Evolutionary conservation across 2,113 vertebrate species (phyloP), one percentile per base, ranked within the genome.

Genomic region (Capricornis sumatraensis): DNA sequence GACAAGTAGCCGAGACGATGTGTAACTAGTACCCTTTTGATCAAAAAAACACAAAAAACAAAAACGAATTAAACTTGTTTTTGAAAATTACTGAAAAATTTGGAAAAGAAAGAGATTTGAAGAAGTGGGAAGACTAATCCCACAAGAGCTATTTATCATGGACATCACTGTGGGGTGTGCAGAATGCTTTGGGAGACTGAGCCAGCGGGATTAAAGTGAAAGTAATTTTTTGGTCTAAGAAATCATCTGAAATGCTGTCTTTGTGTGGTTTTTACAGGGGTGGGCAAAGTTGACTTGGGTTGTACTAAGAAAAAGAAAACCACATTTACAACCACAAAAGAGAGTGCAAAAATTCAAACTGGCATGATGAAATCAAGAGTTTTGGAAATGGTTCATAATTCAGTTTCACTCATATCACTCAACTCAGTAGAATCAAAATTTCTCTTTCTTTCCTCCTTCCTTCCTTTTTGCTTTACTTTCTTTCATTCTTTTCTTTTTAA

Each of bases 11-110:
- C 71, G 94, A 93, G 83, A 87, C 21, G 3, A 83, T 91, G 64
- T 89, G 83, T 28, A 93, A 79, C n/a, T 67, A 84, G 89, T 96
- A 89, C 62, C 78, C 78, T 96, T 93, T 97, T 91, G 89, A 97
- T 93, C 36, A 47, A 47, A 47, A 15, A 50, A 50, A 93, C 40
- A 93, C 36, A 95, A 96, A 33, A 97, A 28, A 97, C 45, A 93
- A 6, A 57, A 91, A 96, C 95, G 36, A 97, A 91, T 94, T 71
- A 89, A 78, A 81, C 86, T 93, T 97, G 55, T 13, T 84, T 96
- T 94, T 43, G 28, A 92, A 96, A 93, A 79, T 76, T 79, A 78
- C 30, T 60, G 30, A 94, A 74, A 74, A 97, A 89, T 81, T 90
- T 87, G 83, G 52, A 79, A 92, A 97, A 71, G 62, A 33, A 96